phyloP scores from a whole-genome alignment of 2,888 invertebrate species.

The Hydropsyche betteni region DNA sequence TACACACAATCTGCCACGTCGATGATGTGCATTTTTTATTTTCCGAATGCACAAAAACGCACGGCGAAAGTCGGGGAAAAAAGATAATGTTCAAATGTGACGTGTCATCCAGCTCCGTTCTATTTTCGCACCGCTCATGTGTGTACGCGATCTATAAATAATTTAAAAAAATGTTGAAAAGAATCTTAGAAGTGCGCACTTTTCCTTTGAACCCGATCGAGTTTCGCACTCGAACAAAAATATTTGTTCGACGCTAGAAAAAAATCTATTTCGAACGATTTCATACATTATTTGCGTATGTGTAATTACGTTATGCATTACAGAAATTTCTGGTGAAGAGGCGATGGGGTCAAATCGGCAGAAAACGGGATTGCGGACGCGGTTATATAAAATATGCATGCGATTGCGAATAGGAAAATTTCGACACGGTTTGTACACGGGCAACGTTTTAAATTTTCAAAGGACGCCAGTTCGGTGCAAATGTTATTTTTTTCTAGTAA shows the following conservation, averaged over 20 bases:
- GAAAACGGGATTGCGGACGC: slow-evolving; percentile 22
- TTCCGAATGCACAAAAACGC: background rate
- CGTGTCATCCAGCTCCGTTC: slow-evolving; percentile 28
- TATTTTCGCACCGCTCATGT: slow-evolving; percentile 4
- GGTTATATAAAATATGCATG: slow-evolving; percentile 16
- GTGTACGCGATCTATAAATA: slow-evolving; percentile 11
- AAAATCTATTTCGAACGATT: too few species aligned
- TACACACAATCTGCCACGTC: background rate
- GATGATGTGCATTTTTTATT: slow-evolving; percentile 4
- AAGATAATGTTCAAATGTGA: slow-evolving; percentile 11
- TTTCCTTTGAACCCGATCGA: slow-evolving; percentile 28
- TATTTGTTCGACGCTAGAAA: background rate
- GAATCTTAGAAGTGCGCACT: slow-evolving; percentile 14
- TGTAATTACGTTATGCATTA: too few species aligned
- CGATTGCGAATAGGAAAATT: slow-evolving; percentile 25
- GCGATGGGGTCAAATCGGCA: background rate
- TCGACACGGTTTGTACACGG: slow-evolving; percentile 7
- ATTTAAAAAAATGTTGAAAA: background rate
- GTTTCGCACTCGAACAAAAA: background rate
- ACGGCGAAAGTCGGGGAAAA: too few species aligned
- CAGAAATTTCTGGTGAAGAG: background rate
- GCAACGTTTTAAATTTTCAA: slow-evolving; percentile 15
- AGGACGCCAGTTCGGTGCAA: background rate
- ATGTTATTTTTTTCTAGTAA: too few species aligned
- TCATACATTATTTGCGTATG: too few species aligned